These are phyloP conservation scores for Python bivittatus DNA, from an alignment of 2,113 vertebrate genomes.

Conservation along the genomic window DNA sequence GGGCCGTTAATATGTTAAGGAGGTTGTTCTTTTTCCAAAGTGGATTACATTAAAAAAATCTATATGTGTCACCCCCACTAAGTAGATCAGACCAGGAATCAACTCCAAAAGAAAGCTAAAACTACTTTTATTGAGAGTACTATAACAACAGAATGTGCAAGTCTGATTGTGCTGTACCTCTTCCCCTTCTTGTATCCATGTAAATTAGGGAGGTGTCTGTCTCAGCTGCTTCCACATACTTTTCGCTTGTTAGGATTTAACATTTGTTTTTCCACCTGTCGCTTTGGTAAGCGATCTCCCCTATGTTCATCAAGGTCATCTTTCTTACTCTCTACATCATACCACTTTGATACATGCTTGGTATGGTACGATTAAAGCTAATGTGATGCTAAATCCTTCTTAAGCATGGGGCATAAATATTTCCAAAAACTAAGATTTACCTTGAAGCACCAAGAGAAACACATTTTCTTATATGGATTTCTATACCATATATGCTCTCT, in stretches of 20 bases:
- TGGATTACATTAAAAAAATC: not conserved
- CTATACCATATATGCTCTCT: not conserved
- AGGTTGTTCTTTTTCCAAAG: constrained; percentile 41
- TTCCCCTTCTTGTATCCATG: too few relatives aligned
- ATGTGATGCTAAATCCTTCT: not conserved
- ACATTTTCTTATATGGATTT: not conserved
- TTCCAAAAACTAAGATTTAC: not conserved
- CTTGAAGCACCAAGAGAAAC: not conserved
- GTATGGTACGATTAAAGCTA: not conserved
- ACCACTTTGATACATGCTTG: not conserved
- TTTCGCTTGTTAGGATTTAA: too few relatives aligned
- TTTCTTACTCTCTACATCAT: too few relatives aligned
- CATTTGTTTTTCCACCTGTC: too few relatives aligned
- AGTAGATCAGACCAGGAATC: not conserved
- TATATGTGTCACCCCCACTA: not conserved
- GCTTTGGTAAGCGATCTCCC: too few relatives aligned
- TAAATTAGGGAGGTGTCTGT: too few relatives aligned
- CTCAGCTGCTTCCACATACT: too few relatives aligned
- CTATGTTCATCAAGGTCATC: too few relatives aligned
- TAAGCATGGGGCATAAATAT: not conserved
- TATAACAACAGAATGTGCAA: too few relatives aligned
- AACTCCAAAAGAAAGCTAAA: not conserved
- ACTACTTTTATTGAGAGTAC: not conserved
- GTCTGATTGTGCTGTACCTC: too few relatives aligned
- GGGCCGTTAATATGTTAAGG: constrained; percentile 86